Percentiles rank a stretch among this genome's conserved stretches.
phyloP scores from a whole-genome alignment of 2,113 vertebrate genomes.

The Castor canadensis region DNA sequence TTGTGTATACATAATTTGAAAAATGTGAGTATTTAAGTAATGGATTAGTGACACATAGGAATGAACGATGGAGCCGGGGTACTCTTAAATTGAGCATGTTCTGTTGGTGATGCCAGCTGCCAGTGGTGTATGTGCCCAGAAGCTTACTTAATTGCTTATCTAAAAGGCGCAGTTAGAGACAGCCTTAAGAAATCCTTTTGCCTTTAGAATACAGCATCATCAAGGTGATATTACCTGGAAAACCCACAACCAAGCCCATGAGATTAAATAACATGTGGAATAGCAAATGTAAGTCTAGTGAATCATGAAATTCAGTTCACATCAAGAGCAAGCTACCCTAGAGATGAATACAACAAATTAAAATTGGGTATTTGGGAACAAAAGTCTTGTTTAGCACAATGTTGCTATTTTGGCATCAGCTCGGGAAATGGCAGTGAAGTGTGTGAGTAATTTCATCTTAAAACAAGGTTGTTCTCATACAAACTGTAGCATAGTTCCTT shows the following conservation, averaged over 20 bases:
- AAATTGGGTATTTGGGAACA: not conserved
- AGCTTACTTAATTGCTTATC: not conserved
- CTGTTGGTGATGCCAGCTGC: not conserved
- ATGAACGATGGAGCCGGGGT: not conserved
- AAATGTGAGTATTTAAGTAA: not conserved
- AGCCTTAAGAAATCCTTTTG: not conserved
- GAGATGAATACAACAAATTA: not conserved
- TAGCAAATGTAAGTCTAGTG: not conserved
- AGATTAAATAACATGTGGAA: not conserved
- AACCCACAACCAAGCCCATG: not conserved
- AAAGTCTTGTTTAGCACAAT: not conserved
- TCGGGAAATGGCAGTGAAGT: not conserved
- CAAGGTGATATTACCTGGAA: not conserved
- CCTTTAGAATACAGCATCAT: not conserved
- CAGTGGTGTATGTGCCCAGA: not conserved
- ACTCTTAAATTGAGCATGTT: not conserved
- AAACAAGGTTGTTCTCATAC: not conserved
- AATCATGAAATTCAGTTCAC: not conserved
- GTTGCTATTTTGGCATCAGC: not conserved
- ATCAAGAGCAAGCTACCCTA: not conserved
- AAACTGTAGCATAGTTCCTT: not conserved
- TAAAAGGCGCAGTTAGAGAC: not conserved
- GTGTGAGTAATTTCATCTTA: not conserved
- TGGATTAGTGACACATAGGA: not conserved
- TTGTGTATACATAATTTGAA: not conserved